phyloP scores from a whole-genome alignment of 2,888 invertebrate species.

The Tetragonula carbonaria region DNA sequence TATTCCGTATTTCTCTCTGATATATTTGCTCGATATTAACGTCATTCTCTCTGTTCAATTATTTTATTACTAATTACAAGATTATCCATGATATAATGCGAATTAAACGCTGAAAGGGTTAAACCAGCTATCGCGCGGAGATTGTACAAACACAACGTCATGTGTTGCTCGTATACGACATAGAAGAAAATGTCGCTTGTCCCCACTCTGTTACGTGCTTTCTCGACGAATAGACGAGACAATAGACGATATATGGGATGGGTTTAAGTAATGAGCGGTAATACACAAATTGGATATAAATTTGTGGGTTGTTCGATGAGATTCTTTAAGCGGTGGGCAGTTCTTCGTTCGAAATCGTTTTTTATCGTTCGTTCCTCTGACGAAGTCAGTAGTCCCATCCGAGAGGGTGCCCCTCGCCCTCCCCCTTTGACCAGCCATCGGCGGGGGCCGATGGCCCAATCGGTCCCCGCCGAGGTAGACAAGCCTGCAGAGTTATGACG shows the following conservation, averaged over 20 bases:
- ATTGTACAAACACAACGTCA: background rate
- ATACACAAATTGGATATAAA: slow-evolving; percentile 78
- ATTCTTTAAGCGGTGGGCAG: slow-evolving; percentile 73
- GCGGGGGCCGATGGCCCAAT: slow-evolving; percentile 69
- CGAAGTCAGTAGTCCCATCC: slow-evolving; percentile 69
- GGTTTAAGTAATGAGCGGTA: slow-evolving; percentile 75
- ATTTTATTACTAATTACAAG: too few species aligned
- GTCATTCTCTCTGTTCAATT: too few species aligned
- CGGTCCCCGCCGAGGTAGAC: slow-evolving; percentile 74
- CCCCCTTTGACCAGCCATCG: slow-evolving; percentile 31
- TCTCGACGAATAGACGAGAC: slow-evolving; percentile 44
- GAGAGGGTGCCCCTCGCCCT: slow-evolving; percentile 38
- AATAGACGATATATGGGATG: slow-evolving; percentile 63
- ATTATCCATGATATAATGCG: too few species aligned
- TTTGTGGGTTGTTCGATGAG: slow-evolving; percentile 77
- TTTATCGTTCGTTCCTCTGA: slow-evolving; percentile 60
- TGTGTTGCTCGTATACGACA: too few species aligned
- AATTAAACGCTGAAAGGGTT: too few species aligned
- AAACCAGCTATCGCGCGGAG: background rate
- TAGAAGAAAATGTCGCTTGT: slow-evolving; percentile 28
- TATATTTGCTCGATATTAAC: too few species aligned
- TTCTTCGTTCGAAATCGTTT: slow-evolving; percentile 60
- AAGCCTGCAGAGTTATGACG: slow-evolving; percentile 80
- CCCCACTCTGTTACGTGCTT: background rate
- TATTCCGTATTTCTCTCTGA: too few species aligned